Percentiles rank a stretch among this genome's conserved stretches.
Conservation (phyloP, 2,113 vertebrate species). For the Cacatua alba region DNA sequence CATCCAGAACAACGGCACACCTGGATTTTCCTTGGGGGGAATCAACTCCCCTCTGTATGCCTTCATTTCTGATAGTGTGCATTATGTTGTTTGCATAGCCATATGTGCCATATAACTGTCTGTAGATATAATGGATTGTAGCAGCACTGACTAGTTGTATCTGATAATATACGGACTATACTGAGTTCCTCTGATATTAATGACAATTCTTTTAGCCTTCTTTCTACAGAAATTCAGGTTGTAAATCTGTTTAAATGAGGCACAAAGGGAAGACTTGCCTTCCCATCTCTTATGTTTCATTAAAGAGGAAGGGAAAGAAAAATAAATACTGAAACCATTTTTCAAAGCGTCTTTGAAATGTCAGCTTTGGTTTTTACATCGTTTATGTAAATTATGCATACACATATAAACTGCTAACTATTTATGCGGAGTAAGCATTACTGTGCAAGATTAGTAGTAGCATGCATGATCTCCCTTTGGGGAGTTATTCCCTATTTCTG, state of each 20-base stretch:
- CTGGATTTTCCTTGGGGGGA: neutral
- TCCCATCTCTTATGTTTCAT: neutral
- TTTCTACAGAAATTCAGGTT: neutral
- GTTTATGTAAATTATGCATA: neutral
- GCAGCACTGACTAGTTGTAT: neutral
- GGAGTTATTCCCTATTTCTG: neutral
- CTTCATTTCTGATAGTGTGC: neutral
- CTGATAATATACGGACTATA: neutral
- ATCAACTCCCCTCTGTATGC: fast-evolving
- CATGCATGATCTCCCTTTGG: neutral
- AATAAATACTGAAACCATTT: neutral
- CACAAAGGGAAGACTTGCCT: neutral
- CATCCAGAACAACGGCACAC: neutral
- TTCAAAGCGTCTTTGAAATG: neutral
- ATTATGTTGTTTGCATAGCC: neutral
- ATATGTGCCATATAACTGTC: neutral
- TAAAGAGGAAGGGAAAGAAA: neutral
- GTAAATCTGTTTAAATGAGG: neutral
- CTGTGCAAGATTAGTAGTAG: neutral
- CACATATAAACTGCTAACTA: neutral
- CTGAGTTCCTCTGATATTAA: neutral
- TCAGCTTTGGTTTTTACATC: neutral
- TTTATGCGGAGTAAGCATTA: neutral
- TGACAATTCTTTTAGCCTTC: neutral
- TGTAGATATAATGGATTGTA: fast-evolving